A percentile compares a stretch with the other conserved stretches of the same genome.
Evolutionary conservation across 2,888 invertebrate species (phyloP).

Genomic region (Lacanobia wlatinum): DNA sequence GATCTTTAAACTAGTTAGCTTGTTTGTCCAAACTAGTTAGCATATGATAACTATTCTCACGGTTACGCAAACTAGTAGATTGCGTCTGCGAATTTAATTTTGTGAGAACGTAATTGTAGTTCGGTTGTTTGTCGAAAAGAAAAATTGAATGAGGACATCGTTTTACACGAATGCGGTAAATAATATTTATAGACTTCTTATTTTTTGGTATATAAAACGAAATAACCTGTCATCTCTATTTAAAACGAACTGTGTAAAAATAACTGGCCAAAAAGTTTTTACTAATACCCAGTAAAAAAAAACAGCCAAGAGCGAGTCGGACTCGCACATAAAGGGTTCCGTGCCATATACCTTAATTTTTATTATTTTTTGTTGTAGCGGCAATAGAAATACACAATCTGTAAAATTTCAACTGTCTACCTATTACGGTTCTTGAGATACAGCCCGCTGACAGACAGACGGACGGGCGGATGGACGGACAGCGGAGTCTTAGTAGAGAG

Average conservation of each 20-base stretch:
- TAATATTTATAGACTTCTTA: no score
- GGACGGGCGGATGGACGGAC: no score
- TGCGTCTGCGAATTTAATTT: not conserved
- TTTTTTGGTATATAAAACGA: not conserved
- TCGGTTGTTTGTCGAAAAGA: not conserved
- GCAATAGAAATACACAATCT: no score
- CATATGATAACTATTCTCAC: slow-evolving; percentile 49
- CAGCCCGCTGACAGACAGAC: no score
- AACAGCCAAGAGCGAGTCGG: no score
- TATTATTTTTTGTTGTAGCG: no score
- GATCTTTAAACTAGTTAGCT: slow-evolving; percentile 56
- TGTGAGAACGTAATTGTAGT: not conserved
- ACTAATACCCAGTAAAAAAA: not conserved
- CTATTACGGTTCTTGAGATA: no score
- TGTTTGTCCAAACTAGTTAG: slow-evolving; percentile 64
- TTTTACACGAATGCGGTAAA: not conserved
- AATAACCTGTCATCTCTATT: not conserved
- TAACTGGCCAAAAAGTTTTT: not conserved
- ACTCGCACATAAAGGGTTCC: no score
- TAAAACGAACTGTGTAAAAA: not conserved
- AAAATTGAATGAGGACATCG: not conserved
- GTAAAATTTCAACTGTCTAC: no score
- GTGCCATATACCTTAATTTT: no score
- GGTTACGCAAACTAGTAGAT: slow-evolving; percentile 28
- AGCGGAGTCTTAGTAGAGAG: no score